Evolutionary conservation across 2,797 vertebrate genomes (phyloP).

Genomic region (Takifugu ocellatus): DNA sequence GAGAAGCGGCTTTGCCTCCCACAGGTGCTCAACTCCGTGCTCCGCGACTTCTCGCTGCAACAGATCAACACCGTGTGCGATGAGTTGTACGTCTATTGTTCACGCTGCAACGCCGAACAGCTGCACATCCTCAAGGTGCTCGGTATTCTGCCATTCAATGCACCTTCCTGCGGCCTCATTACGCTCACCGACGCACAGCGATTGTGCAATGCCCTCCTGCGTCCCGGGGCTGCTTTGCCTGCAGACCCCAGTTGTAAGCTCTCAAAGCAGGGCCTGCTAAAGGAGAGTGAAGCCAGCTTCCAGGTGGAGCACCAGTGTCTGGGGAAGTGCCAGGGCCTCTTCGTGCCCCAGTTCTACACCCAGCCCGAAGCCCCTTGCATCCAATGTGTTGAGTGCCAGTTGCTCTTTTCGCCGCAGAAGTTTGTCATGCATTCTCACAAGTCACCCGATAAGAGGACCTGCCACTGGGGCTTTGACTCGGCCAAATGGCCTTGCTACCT

Average conservation of each 20-base stretch:
- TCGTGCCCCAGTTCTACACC: conserved; percentile 92
- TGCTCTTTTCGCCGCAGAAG: conserved; percentile 94
- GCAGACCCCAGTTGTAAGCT: conserved; percentile 79
- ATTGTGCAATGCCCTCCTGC: conserved; percentile 91
- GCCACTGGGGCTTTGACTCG: conserved; percentile 98
- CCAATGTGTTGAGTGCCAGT: conserved; percentile 94
- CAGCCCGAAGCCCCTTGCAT: conserved; percentile 90
- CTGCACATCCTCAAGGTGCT: conserved; percentile 97
- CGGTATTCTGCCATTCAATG: conserved; percentile 96
- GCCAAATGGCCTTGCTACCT: conserved; percentile 98
- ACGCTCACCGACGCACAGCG: conserved; percentile 97
- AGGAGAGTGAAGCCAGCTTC: conserved; percentile 90
- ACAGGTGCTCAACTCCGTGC: conserved; percentile 96
- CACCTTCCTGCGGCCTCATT: conserved; percentile 95
- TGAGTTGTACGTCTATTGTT: conserved; percentile 97
- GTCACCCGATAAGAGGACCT: conserved; percentile 96
- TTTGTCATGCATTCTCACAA: conserved; percentile 99
- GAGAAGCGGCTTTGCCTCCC: conserved; percentile 97
- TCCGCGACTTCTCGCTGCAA: conserved; percentile 95
- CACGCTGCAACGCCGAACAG: conserved; percentile 92
- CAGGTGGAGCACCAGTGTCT: conserved; percentile 97
- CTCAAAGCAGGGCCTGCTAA: conserved; percentile 83
- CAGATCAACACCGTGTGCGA: conserved; percentile 98
- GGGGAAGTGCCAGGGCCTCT: conserved; percentile 96
- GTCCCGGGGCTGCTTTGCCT: conserved; percentile 83